These are phyloP conservation scores for Pygocentrus nattereri DNA, from an alignment of 2,797 vertebrate species.

Conservation along the genomic window DNA sequence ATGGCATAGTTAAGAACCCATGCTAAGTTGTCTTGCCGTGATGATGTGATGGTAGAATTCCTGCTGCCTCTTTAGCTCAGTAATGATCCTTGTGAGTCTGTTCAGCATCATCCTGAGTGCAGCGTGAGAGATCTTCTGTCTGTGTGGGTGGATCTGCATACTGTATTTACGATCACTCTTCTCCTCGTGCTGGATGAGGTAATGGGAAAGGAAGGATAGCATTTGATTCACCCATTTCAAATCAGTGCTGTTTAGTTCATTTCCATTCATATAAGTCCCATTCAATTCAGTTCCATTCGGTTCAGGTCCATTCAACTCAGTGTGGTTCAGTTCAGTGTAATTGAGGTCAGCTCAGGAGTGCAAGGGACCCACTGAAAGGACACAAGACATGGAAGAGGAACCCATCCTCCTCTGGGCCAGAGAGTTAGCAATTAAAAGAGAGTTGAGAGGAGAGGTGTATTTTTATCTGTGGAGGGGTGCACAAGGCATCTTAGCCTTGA, in stretches of 20 bases:
- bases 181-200: slow-evolving; percentile 84
- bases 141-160: slow-evolving; percentile 89
- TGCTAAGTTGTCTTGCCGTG: neutral
- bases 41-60: neutral
- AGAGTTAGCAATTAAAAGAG: too few relatives aligned
- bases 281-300: neutral
- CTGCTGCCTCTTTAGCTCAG: neutral
- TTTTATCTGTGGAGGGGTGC: neutral
- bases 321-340: too few relatives aligned
- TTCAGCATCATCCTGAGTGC: slow-evolving; percentile 85
- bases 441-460: neutral
- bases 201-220: slow-evolving; percentile 76
- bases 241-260: neutral
- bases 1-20: neutral
- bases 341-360: too few relatives aligned
- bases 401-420: too few relatives aligned
- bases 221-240: slow-evolving; percentile 49
- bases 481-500: slow-evolving; percentile 47
- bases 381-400: too few relatives aligned
- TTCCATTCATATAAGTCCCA: too few relatives aligned
- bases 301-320: neutral
- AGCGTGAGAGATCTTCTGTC: slow-evolving; percentile 85
- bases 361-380: too few relatives aligned
- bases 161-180: slow-evolving; percentile 76
- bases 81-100: slow-evolving; percentile 68